Evolutionary conservation across 1,140 invertebrate species (phyloP).

Genomic region (Bacillus rossius): DNA sequence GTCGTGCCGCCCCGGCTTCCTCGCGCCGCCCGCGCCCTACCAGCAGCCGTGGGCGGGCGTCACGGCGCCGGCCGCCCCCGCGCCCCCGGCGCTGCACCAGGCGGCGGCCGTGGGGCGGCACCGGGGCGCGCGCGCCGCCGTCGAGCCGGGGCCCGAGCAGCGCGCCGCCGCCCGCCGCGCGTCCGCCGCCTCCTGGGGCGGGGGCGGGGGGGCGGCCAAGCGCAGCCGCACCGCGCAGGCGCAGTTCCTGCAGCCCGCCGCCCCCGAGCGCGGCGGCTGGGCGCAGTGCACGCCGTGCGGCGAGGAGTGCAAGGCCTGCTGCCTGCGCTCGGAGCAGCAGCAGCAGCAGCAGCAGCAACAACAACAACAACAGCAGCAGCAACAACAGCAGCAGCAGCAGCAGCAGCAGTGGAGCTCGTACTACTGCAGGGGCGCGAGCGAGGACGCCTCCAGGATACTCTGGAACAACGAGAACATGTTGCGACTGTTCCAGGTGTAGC

Average conservation of each 20-base stretch:
- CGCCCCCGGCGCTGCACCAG: background rate
- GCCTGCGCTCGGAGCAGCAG: too few relatives aligned
- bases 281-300: constrained; percentile 10
- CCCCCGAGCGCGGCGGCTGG: background rate
- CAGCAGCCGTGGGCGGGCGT: constrained; percentile 19
- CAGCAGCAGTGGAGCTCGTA: constrained; percentile 17
- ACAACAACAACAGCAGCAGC: too few relatives aligned
- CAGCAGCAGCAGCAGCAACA: too few relatives aligned
- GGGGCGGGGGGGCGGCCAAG: background rate
- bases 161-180: constrained; percentile 3
- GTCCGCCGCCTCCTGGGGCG: background rate
- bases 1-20: constrained; percentile 16
- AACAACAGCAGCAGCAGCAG: constrained; percentile 2
- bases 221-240: constrained; percentile 3
- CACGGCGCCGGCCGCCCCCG: constrained; percentile 6
- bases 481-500: constrained; percentile 21
- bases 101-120: background rate
- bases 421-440: constrained; percentile 15
- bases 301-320: too few relatives aligned
- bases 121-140: constrained; percentile 4
- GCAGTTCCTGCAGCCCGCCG: background rate
- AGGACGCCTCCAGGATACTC: constrained; percentile 19
- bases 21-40: constrained; percentile 3
- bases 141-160: constrained; percentile 16
- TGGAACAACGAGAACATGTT: constrained; percentile 24